Base-by-base conservation (phyloP, 1,140 invertebrate genomes). In the Brachionus asplanchnoidis region DNA sequence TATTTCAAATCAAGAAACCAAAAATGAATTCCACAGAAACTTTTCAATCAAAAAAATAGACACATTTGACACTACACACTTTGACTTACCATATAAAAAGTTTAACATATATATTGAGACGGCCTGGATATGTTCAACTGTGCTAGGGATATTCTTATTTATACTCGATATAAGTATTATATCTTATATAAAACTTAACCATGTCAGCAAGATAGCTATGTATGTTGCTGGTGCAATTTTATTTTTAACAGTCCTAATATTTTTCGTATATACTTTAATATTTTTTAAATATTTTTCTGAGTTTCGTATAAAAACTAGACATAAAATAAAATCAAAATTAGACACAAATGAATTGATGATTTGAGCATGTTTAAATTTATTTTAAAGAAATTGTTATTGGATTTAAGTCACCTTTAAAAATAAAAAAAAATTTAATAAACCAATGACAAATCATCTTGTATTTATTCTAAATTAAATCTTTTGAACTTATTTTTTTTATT, bases 121-220 rank as follows among this genome's bases (percentile, higher is more conserved):
- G 40, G 95, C 97, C 0, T 99, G 97, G 97, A 94, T 95, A 3
- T 98, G 97, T 88, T 98, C 96, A 0, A 99, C 97, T 0, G 91
- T 98, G 1, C 90, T 99, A 36, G 85, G 85, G n/a, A 93, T 99
- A 1, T 90, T 99, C 53, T 89, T 99, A 6, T 99, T 99, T 88
- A 91, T 99, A 12, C 91, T 95, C 12, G 97, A 98, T 91, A 97
- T 99, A 83, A 95, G 95, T 0, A 94, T 99, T 85, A 91, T 98
- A 0, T 97, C 95, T 88, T 98, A 95, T 95, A 89, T 92, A 4
- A 91, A 91, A 85, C 91, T 91, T 86, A 87, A 87, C 65, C 88
- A 86, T 20, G 88, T 89, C 14, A 86, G 60, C 12, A 50, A n/a
- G 14, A 14, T n/a, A 3, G 95, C 95, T 2, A 94, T 95, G 0